phyloP scores from a whole-genome alignment of 2,113 vertebrate genomes.

The Pseudorasbora parva region DNA sequence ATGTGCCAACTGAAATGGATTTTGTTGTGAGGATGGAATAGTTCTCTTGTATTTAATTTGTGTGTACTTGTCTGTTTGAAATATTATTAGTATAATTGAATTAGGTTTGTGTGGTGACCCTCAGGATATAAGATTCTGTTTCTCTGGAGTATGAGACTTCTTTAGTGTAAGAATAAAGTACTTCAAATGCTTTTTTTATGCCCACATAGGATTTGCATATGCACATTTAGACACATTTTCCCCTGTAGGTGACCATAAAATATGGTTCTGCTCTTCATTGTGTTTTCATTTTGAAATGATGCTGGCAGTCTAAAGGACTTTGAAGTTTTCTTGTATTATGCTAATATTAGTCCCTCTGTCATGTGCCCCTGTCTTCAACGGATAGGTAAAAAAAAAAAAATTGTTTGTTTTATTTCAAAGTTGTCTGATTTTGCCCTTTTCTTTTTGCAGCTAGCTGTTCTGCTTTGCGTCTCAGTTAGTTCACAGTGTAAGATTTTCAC shows the following conservation, averaged over 20 bases:
- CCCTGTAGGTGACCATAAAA: not conserved
- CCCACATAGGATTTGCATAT: not conserved
- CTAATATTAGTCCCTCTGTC: not conserved
- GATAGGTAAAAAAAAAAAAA: not conserved
- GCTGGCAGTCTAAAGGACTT: not conserved
- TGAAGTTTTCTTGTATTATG: conserved; percentile 5
- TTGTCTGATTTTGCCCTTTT: not conserved
- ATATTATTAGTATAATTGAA: not conserved
- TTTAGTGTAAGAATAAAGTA: not conserved
- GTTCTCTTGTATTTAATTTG: not conserved
- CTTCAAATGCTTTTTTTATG: not conserved
- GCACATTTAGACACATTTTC: not conserved
- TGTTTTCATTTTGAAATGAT: conserved; percentile 5
- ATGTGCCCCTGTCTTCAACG: not conserved
- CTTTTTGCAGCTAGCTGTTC: not conserved
- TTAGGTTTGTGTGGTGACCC: not conserved
- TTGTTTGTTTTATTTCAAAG: not conserved
- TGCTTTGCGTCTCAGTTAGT: not conserved
- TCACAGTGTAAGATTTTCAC: not conserved
- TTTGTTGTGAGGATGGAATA: not conserved
- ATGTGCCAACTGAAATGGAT: not conserved
- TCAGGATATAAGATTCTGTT: not conserved
- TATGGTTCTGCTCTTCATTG: conserved; percentile 1
- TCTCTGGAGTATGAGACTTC: not conserved
- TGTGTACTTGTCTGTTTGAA: not conserved